Percentiles rank a stretch among this genome's conserved stretches.
phyloP scores from a whole-genome alignment of 2,797 vertebrate species.

The Synaphobranchus kaupii region DNA sequence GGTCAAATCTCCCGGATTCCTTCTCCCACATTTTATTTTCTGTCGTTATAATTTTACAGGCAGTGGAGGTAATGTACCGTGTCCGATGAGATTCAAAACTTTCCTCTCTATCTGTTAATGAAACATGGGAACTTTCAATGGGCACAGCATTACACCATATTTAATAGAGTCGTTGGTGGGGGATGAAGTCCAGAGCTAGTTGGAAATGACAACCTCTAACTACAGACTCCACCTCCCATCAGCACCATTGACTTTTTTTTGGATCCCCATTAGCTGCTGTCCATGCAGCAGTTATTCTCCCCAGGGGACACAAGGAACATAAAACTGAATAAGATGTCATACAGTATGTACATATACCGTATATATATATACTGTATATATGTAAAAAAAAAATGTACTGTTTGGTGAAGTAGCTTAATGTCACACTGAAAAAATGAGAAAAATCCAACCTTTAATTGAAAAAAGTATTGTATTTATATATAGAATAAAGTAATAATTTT shows the following conservation, averaged over 20 bases:
- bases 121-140: neutral
- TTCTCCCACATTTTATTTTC: slow-evolving; percentile 2
- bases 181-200: neutral
- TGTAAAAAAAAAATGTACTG: too few relatives aligned
- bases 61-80: slow-evolving; percentile 13
- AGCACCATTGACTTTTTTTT: neutral
- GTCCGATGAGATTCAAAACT: slow-evolving; percentile 11
- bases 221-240: neutral
- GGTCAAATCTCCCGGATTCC: neutral
- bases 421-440: too few relatives aligned
- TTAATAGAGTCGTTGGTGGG: slow-evolving; percentile 4
- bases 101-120: slow-evolving; percentile 14
- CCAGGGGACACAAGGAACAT: too few relatives aligned
- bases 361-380: too few relatives aligned
- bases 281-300: too few relatives aligned
- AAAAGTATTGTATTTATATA: too few relatives aligned
- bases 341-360: too few relatives aligned
- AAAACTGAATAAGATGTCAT: too few relatives aligned
- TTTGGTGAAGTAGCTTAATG: too few relatives aligned
- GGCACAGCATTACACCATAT: slow-evolving; percentile 1
- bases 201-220: neutral
- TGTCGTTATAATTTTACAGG: slow-evolving; percentile 13
- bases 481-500: too few relatives aligned
- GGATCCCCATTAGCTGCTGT: too few relatives aligned
- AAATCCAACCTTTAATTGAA: too few relatives aligned